A percentile compares a stretch with the other conserved stretches of the same genome.
Evolutionary conservation across 2,888 invertebrate genomes (phyloP).

Genomic region (Eueremaeus valkanovi): DNA sequence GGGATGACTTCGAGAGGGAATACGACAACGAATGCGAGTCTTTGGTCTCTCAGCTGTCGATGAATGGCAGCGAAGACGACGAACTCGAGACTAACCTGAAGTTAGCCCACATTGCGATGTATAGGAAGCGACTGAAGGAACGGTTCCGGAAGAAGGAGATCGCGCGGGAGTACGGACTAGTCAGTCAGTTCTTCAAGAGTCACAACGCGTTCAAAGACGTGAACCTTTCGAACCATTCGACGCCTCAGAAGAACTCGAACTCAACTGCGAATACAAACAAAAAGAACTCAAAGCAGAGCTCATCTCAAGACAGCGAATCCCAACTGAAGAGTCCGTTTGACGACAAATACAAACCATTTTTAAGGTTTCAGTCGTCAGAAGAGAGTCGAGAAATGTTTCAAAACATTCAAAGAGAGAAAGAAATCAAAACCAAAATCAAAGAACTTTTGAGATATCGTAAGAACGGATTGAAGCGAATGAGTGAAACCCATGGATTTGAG

Average conservation of each 20-base stretch:
- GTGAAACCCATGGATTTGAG: slow-evolving; percentile 66
- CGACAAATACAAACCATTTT: slow-evolving; percentile 76
- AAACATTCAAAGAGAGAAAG: slow-evolving; percentile 65
- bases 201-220: slow-evolving; percentile 29
- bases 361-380: slow-evolving; percentile 79
- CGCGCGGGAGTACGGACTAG: slow-evolving; percentile 83
- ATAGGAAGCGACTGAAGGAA: slow-evolving; percentile 74
- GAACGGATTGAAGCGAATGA: slow-evolving; percentile 67
- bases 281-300: slow-evolving; percentile 5
- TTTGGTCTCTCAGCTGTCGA: slow-evolving; percentile 74
- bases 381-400: slow-evolving; percentile 76
- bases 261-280: slow-evolving; percentile 1
- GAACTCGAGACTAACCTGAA: slow-evolving; percentile 84
- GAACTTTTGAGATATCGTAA: slow-evolving; percentile 75
- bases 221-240: slow-evolving; percentile 16
- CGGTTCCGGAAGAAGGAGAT: slow-evolving; percentile 81
- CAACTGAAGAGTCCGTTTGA: slow-evolving; percentile 49
- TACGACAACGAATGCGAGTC: slow-evolving; percentile 87
- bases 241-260: slow-evolving; percentile 15
- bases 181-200: slow-evolving; percentile 69
- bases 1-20: slow-evolving; percentile 95
- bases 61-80: slow-evolving; percentile 76
- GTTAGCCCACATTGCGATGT: slow-evolving; percentile 87
- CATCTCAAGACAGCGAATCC: not conserved
- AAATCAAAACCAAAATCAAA: slow-evolving; percentile 72